A percentile compares a stretch with the other conserved stretches of the same genome.
phyloP scores from a whole-genome alignment of 1,140 invertebrate species.

The Camponotus pennsylvanicus region DNA sequence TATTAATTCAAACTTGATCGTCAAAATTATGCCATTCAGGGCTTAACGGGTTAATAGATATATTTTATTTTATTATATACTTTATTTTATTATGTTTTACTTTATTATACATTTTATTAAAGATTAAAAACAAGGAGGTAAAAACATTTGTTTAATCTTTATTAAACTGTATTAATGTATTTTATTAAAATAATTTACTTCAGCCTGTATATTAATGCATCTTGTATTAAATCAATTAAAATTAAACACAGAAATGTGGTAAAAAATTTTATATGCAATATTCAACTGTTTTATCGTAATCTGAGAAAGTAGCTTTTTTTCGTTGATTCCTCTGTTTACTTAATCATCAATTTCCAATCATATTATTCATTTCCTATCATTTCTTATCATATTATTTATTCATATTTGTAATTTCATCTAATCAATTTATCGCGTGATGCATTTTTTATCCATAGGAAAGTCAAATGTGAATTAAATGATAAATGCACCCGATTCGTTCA shows the following conservation, averaged over 20 bases:
- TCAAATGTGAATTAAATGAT: not conserved
- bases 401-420: not conserved
- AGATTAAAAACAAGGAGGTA: not conserved
- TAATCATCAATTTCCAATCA: not conserved
- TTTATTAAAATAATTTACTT: no score
- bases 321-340: not conserved
- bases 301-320: not conserved
- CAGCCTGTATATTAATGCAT: no score
- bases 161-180: no score
- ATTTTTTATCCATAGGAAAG: not conserved
- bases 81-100: no score
- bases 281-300: not conserved
- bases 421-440: conserved; percentile 26
- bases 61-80: not conserved
- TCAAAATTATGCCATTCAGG: no score
- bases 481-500: not conserved
- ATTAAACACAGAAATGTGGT: not conserved
- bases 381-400: not conserved
- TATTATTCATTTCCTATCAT: no score
- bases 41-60: no score
- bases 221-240: conserved; percentile 11
- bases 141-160: not conserved
- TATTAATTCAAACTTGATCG: no score
- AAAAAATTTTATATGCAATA: not conserved
- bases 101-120: not conserved